A percentile compares a stretch with the other conserved stretches of the same genome.
phyloP scores from a whole-genome alignment of 2,113 vertebrate genomes.

The Neolamprologus sp. region DNA sequence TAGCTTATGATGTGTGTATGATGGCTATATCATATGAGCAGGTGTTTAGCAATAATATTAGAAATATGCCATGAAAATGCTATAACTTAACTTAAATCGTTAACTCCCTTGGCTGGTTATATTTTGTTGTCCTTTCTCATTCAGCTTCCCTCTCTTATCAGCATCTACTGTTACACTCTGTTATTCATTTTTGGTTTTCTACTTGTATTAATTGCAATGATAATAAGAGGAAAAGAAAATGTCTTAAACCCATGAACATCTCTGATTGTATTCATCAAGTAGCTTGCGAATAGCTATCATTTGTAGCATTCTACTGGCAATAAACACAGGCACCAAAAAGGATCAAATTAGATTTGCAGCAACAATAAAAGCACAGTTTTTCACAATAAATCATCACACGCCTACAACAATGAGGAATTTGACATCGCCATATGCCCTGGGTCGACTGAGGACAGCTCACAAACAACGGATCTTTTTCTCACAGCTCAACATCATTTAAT shows the following conservation, averaged over 20 bases:
- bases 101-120: not conserved
- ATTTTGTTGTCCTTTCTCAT: not conserved
- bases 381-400: conserved; percentile 12
- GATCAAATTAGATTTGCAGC: conserved; percentile 3
- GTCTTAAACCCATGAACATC: not conserved
- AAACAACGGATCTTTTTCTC: not conserved
- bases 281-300: conserved; percentile 32
- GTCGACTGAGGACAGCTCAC: not conserved
- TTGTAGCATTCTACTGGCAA: conserved; percentile 1
- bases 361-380: conserved; percentile 12
- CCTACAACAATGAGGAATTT: not conserved
- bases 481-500: not conserved
- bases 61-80: not conserved
- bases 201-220: not conserved
- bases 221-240: not conserved
- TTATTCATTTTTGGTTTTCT: not conserved
- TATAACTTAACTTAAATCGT: not conserved
- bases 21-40: not conserved
- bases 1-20: not conserved
- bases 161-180: not conserved
- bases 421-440: not conserved
- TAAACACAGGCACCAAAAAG: not conserved
- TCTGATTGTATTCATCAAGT: not conserved
- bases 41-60: not conserved
- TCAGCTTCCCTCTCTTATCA: not conserved